Evolutionary conservation across 1,140 invertebrate species (phyloP).

Genomic region (Protaetia brevitarsis): DNA sequence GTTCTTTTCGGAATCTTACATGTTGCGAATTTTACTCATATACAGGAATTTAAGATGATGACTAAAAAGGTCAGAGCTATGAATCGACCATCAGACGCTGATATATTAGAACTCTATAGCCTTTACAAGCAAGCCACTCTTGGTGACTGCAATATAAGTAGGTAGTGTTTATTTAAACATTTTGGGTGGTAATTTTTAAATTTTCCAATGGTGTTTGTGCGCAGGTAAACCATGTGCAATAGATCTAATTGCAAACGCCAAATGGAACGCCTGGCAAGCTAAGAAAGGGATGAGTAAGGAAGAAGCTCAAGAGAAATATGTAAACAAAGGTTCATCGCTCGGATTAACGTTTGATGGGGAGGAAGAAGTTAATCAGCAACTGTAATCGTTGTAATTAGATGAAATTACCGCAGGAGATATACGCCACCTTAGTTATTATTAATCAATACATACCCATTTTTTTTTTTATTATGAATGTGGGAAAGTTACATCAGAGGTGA

Average conservation of each 20-base stretch:
- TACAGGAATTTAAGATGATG: not conserved
- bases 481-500: too few species aligned
- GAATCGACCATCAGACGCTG: constrained; percentile 60
- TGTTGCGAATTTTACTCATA: not conserved
- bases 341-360: too few species aligned
- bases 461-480: too few species aligned
- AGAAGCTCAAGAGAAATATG: constrained; percentile 80
- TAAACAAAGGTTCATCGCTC: constrained; percentile 64
- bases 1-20: not conserved
- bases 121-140: constrained; percentile 76
- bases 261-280: constrained; percentile 89
- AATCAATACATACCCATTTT: too few species aligned
- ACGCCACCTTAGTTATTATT: too few species aligned
- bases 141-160: constrained; percentile 72
- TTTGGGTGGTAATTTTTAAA: too few species aligned
- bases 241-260: constrained; percentile 79
- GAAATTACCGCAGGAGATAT: too few species aligned
- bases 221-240: constrained; percentile 28
- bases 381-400: too few species aligned
- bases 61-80: constrained; percentile 7
- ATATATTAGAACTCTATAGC: constrained; percentile 72
- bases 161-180: not conserved
- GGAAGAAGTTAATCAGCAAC: too few species aligned
- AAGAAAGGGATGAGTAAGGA: constrained; percentile 77
- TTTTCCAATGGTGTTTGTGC: too few species aligned